A percentile compares a stretch with the other conserved stretches of the same genome.
phyloP scores from a whole-genome alignment of 2,797 vertebrate genomes.

The Bufotes viridis region DNA sequence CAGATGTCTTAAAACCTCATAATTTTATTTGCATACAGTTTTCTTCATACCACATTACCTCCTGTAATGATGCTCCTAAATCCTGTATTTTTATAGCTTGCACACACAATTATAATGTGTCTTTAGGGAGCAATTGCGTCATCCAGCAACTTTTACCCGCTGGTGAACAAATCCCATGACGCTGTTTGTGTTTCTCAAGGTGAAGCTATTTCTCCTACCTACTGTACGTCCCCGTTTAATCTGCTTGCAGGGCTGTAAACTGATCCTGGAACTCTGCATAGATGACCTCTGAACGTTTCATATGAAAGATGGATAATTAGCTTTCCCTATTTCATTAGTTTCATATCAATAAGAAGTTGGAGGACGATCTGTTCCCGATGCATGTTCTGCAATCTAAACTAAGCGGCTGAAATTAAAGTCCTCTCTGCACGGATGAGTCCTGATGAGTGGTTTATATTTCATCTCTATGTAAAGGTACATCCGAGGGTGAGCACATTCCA shows the following conservation, averaged over 20 bases:
- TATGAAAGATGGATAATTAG: slow-evolving; percentile 51
- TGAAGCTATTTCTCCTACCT: slow-evolving; percentile 11
- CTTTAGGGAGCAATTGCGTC: slow-evolving; percentile 39
- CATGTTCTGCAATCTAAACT: slow-evolving; percentile 36
- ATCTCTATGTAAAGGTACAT: neutral
- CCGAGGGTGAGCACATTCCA: neutral
- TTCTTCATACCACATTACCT: slow-evolving; percentile 16
- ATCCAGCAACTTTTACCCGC: neutral
- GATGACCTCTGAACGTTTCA: neutral
- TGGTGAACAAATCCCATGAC: neutral
- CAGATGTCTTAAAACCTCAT: neutral
- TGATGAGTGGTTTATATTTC: slow-evolving; percentile 3
- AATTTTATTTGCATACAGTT: slow-evolving; percentile 25
- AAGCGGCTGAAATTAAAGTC: slow-evolving; percentile 18
- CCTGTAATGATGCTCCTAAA: slow-evolving; percentile 34
- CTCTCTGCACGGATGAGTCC: neutral
- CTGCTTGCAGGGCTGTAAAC: neutral
- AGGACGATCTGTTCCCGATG: slow-evolving; percentile 20
- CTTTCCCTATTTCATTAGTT: slow-evolving; percentile 46
- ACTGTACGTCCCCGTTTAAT: slow-evolving; percentile 2
- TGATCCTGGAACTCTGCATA: neutral
- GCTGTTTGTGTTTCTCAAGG: slow-evolving; percentile 36
- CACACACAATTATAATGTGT: slow-evolving; percentile 37
- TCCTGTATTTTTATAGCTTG: slow-evolving; percentile 22
- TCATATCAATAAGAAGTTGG: slow-evolving; percentile 41